Conservation (phyloP, 1,140 invertebrate genomes). For the Drosophila takahashii region DNA sequence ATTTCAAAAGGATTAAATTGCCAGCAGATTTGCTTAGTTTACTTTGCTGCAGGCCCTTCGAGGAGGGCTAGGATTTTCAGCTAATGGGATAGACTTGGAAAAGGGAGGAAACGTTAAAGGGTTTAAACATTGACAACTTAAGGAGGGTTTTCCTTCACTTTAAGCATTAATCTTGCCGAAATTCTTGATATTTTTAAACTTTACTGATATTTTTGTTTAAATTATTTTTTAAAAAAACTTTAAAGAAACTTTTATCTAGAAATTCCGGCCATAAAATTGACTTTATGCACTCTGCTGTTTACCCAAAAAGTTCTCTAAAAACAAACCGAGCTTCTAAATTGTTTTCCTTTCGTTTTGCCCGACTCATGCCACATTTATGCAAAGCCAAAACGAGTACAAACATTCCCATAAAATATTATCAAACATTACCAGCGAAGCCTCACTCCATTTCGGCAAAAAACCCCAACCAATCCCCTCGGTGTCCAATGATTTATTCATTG, state of each 20-base stretch:
- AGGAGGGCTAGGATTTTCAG: slow-evolving; percentile 11
- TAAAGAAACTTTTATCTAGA: too few species aligned
- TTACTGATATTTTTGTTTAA: too few species aligned
- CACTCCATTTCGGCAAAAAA: slow-evolving; percentile 10
- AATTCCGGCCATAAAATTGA: too few species aligned
- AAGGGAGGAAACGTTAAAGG: not conserved
- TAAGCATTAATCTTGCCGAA: not conserved
- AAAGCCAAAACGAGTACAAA: slow-evolving; percentile 38
- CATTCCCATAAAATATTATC: slow-evolving; percentile 45
- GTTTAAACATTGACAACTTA: slow-evolving; percentile 20
- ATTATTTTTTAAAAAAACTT: too few species aligned
- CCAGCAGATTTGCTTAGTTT: slow-evolving; percentile 63
- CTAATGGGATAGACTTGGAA: slow-evolving; percentile 22
- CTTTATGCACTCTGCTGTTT: too few species aligned
- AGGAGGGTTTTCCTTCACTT: not conserved
- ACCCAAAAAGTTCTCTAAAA: not conserved
- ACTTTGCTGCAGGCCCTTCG: slow-evolving; percentile 26
- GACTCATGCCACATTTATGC: slow-evolving; percentile 23
- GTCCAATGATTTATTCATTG: slow-evolving; percentile 48
- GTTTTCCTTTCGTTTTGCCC: slow-evolving; percentile 11
- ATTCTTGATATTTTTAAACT: not conserved
- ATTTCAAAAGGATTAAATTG: slow-evolving; percentile 75
- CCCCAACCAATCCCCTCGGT: slow-evolving; percentile 24
- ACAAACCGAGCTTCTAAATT: not conserved
- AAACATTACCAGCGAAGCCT: slow-evolving; percentile 37